Evolutionary conservation across 2,797 vertebrate genomes (phyloP), one percentile per base, ranked within the genome.

Genomic region (Salarias fasciatus): DNA sequence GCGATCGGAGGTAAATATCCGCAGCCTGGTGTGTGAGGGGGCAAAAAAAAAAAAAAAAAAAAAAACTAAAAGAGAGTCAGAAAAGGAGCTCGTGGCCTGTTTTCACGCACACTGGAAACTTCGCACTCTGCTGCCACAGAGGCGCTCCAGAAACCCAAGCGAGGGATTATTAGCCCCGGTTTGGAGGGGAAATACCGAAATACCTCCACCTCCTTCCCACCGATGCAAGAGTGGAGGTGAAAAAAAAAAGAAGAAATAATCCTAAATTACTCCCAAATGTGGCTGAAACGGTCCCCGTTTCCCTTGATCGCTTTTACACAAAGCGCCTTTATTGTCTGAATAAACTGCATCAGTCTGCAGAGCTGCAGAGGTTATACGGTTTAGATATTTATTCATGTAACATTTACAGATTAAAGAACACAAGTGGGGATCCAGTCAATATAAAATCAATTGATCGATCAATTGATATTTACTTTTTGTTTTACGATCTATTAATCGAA

Each of bases 91-190:
- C 53, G 44, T 60, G 13, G 33, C 40, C 47, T 44, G 73, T 61
- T 52, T 61, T 62, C 50, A 30, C 28, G 51, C 70, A 76, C 36
- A 56, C 80, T 86, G 87, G 73, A 89, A 72, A 88, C 82, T 85
- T 89, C 78, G 30, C 88, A 43, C 43, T 75, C 64, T 75, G 66
- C 64, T 78, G 85, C 82, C 75, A 86, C 69, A 41, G 43, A 69
- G 61, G 62, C 67, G 48, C 54, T 42, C 3, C 53, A 84, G 75
- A 79, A 24, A 24, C 18, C 24, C 18, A 24, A 80, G 77, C 67
- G 79, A 79, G 45, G 64, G 49, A 63, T 71, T 75, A 62, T 83
- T 87, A 85, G 89, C 85, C 82, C 73, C 53, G 80, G 76, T 65
- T 63, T 52, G 28, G 10, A 48, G 44, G 31, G 75, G 15, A 63